Percentiles rank a stretch among this genome's conserved stretches.
Evolutionary conservation across 1,140 invertebrate genomes (phyloP).

Genomic region (Idris sp.): DNA sequence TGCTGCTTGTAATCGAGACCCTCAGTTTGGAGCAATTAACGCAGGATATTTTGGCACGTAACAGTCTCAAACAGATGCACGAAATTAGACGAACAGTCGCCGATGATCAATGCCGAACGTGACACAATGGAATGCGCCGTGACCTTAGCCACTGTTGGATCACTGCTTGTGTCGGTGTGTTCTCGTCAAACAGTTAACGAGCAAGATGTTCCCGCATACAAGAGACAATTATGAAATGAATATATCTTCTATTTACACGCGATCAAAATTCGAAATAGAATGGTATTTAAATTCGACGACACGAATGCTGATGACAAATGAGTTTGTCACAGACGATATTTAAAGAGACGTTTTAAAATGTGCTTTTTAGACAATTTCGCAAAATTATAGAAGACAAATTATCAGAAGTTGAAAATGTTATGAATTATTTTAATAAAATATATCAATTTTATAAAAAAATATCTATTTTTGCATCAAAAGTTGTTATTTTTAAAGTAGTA

Average conservation of each 20-base stretch:
- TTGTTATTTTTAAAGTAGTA: no score
- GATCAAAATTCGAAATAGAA: conserved; percentile 13
- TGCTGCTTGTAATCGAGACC: conserved; percentile 5
- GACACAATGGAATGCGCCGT: conserved; percentile 46
- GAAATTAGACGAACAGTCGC: conserved; percentile 59
- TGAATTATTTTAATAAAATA: no score
- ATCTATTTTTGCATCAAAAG: no score
- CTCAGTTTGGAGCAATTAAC: conserved; percentile 43
- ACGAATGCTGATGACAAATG: no score
- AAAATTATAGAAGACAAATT: no score
- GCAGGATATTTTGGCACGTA: conserved; percentile 43
- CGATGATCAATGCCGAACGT: conserved; percentile 52
- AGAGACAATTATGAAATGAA: conserved; percentile 26
- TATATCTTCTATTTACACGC: conserved; percentile 15
- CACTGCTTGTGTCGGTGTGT: conserved; percentile 4
- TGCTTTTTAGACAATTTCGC: no score
- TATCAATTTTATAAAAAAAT: no score
- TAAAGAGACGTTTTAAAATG: no score
- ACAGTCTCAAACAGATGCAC: conserved; percentile 51
- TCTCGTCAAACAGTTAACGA: conserved; percentile 45
- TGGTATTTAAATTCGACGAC: conserved; percentile 2
- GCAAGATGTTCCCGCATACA: conserved; percentile 14
- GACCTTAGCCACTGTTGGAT: conserved; percentile 47
- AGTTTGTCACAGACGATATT: no score
- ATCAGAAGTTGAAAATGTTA: no score